Evolutionary conservation across 1,140 invertebrate species (phyloP), one percentile per base, ranked within the genome.

Genomic region (Drosophila suzukii): DNA sequence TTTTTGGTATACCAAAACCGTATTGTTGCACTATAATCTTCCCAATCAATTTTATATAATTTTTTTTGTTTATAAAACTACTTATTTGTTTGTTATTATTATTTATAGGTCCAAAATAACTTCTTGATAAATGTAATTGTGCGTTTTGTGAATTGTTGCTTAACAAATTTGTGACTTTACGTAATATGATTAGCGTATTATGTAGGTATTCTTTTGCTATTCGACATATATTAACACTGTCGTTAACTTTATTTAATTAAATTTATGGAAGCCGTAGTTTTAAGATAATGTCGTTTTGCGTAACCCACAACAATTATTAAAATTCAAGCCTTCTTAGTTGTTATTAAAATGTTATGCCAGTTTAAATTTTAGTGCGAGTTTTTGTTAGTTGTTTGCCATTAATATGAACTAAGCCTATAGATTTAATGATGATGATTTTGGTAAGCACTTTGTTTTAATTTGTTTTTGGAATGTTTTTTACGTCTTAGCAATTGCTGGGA

Each of bases 401-500:
- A 13, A n/a, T 17, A 2, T 17, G 46, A n/a, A 49, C 3, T 30
- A 10, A 20, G 13, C 7, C 6, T 2, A 49, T 30, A 13, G 34
- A 41, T 44, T 44, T 46, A 44, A 17, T 10, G 13, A 13, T 47
- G 4, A 30, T 58, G 12, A 47, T 44, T 32, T 50, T 50, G n/a
- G 27, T 30, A 32, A 50, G 47, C 27, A 30, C 27, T 2, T 47
- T 24, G 44, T 6, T 47, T 47, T 12, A 6, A 3, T 20, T 24
- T 20, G 20, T 24, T 47, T 13, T 44, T 24, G 44, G 50, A 36
- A 56, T 50, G 41, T 24, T 59, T 59, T 1, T 15, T 34, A 0
- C 27, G 51, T 57, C 43, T 58, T n/a, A 41, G 54, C 54, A 43
- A 15, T 43, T 59, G 38, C 38, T 34, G 13, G 60, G 56, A 63